Evolutionary conservation across 2,888 invertebrate genomes (phyloP), one percentile per base, ranked within the genome.

Genomic region (Phasia obesa): DNA sequence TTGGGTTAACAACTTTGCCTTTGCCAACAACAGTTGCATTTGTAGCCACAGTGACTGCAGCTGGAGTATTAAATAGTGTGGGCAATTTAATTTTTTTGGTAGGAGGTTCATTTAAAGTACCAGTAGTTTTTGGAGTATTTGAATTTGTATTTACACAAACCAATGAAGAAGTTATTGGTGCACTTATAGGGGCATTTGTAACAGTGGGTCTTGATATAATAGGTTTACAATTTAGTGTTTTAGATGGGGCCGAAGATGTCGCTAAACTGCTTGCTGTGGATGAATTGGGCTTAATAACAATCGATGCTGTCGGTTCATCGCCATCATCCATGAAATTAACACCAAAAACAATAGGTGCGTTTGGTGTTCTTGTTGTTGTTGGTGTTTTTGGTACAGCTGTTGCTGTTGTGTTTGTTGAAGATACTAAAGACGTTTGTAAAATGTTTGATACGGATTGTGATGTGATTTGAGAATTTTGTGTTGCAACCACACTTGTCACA

Each of bases 301-400:
- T 85, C 2, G 86, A 86, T 6, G 85, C 85, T 4, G 83, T 81
- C 4, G 86, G 86, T 35, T 86, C 86, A 76, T 86, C 85, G 15
- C 76, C 73, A 35, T 69, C 77, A 69, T 85, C 86, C 23, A 85
- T 84, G 55, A 86, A 79, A 76, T 82, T 84, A 21, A 85, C 80
- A 70, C 84, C 84, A 49, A 85, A 84, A 19, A 85, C 84, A 19
- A 85, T 62, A 2, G 85, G 85, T 4, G 70, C 64, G 49, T 74
- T 64, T 4, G 71, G 19, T 17, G 35, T 23, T 44, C 19, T 35
- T 3, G 60, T 21, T 31, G 4, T 47, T 23, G 17, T 4, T n/a
- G 44, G 17, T 25, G n/a, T 42, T 13, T 27, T 73, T 21, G 4
- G 42, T 31, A 38, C 27, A 5, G 60, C 15, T 31, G 4, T 57